These are phyloP conservation scores for Anarsia innoxiella DNA, from an alignment of 2,888 invertebrate species.

Conservation along the genomic window DNA sequence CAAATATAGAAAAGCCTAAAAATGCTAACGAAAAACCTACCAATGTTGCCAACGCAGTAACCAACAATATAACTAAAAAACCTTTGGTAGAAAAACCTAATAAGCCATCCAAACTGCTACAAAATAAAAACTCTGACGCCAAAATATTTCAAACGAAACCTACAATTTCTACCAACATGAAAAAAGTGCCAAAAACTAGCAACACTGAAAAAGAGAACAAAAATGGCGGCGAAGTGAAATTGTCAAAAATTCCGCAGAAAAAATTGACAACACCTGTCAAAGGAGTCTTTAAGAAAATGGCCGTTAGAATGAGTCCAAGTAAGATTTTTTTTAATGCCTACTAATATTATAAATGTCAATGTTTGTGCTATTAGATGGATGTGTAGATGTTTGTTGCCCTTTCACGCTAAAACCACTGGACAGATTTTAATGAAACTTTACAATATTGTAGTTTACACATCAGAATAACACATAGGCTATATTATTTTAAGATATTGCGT, in stretches of 20 bases:
- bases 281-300: slow-evolving; percentile 26
- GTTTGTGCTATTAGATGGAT: no score
- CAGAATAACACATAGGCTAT: no score
- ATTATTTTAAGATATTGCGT: no score
- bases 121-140: background rate
- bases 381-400: no score
- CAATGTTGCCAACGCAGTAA: background rate
- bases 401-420: no score
- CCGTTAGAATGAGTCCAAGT: slow-evolving; percentile 44
- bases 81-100: background rate
- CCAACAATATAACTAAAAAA: background rate
- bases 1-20: no score
- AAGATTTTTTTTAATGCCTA: no score
- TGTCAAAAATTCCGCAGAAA: slow-evolving; percentile 40
- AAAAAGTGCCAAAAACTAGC: slow-evolving; percentile 6
- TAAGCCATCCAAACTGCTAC: background rate
- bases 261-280: slow-evolving; percentile 22
- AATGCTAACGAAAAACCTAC: no score
- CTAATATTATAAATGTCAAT: no score
- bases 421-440: no score
- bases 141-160: background rate
- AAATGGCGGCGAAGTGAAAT: slow-evolving; percentile 10
- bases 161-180: background rate
- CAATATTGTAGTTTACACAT: no score
- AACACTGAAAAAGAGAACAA: slow-evolving; percentile 22